Conservation (phyloP, 2,888 invertebrate species). For the Eumacrocentrus americanus region DNA sequence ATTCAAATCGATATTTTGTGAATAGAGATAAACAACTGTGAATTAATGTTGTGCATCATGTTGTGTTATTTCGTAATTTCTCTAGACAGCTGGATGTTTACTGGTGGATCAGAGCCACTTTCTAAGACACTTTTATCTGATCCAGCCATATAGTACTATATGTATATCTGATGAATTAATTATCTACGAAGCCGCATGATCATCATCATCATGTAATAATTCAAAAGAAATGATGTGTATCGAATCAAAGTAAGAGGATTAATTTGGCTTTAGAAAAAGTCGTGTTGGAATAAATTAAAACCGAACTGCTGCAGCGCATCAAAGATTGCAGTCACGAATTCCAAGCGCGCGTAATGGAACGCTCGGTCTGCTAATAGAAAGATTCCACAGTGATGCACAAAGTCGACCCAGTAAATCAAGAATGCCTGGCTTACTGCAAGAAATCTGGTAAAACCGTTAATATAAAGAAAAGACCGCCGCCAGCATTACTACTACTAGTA, state of each 20-base stretch:
- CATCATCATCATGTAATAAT: not conserved
- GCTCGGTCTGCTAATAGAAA: constrained; percentile 13
- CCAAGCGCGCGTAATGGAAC: constrained; percentile 12
- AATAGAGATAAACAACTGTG: not conserved
- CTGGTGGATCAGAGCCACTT: not conserved
- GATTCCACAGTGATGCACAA: constrained; percentile 7
- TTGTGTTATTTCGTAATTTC: not conserved
- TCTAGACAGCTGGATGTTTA: not conserved
- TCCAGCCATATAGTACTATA: no score
- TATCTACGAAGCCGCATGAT: not conserved
- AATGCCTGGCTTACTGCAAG: constrained; percentile 18
- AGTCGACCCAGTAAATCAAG: constrained; percentile 27
- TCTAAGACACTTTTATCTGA: not conserved
- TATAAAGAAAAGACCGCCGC: not conserved
- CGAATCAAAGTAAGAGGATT: not conserved
- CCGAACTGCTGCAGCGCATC: not conserved
- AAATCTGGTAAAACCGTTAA: constrained; percentile 26
- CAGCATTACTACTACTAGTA: constrained; percentile 18
- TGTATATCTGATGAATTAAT: no score
- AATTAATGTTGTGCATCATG: not conserved
- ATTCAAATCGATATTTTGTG: not conserved
- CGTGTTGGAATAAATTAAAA: not conserved
- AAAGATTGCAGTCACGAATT: constrained; percentile 5
- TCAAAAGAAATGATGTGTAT: not conserved
- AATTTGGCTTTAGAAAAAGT: no score